A percentile compares a stretch with the other conserved stretches of the same genome.
phyloP scores from a whole-genome alignment of 2,888 invertebrate genomes.

The Diarsia dahlii region DNA sequence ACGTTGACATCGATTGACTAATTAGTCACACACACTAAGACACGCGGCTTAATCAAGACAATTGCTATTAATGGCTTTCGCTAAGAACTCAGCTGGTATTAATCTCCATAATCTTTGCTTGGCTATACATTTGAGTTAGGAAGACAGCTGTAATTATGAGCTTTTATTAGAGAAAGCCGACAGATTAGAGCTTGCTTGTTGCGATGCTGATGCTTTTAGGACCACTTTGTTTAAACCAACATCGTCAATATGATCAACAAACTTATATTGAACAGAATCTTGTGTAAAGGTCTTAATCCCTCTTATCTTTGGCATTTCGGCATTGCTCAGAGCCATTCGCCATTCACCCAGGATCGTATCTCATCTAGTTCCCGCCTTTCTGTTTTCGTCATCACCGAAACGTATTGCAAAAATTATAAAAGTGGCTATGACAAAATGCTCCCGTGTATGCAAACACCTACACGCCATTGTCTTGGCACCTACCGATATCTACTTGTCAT shows the following conservation, averaged over 20 bases:
- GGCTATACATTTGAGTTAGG: slow-evolving; percentile 54
- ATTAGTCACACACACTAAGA: slow-evolving; percentile 36
- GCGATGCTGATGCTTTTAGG: background rate
- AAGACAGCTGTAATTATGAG: slow-evolving; percentile 44
- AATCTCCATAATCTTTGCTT: slow-evolving; percentile 64
- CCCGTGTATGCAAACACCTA: slow-evolving; percentile 36
- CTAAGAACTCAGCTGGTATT: slow-evolving; percentile 55
- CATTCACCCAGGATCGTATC: background rate
- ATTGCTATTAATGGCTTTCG: slow-evolving; percentile 69
- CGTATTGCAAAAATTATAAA: slow-evolving; percentile 17
- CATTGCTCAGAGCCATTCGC: background rate
- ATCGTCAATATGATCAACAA: background rate
- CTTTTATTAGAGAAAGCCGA: slow-evolving; percentile 52
- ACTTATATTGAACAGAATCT: background rate
- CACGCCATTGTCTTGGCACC: slow-evolving; percentile 36
- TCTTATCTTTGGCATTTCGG: background rate
- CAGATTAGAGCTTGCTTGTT: slow-evolving; percentile 9
- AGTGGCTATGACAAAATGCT: slow-evolving; percentile 29
- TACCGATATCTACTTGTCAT: slow-evolving; percentile 24
- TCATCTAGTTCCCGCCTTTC: background rate
- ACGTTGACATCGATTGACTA: slow-evolving; percentile 57
- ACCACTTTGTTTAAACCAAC: background rate
- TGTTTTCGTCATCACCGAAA: slow-evolving; percentile 8
- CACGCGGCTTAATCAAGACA: slow-evolving; percentile 64
- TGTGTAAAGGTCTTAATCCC: background rate